A percentile compares a stretch with the other conserved stretches of the same genome.
Conservation (phyloP, 2,113 vertebrate species). For the Deroptyus accipitrinus region DNA sequence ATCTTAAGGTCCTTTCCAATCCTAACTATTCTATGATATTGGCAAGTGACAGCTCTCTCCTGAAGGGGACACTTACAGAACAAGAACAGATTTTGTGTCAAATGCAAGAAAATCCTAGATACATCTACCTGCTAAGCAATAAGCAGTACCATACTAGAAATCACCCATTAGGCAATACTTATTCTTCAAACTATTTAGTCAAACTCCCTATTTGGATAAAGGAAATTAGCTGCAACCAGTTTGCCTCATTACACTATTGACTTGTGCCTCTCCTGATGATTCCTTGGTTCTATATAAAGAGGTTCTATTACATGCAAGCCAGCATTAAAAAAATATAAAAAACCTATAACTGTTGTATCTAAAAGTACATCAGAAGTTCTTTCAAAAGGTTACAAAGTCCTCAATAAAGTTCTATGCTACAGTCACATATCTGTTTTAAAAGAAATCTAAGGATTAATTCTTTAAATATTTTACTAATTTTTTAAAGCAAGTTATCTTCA, state of each 20-base stretch:
- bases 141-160: not conserved
- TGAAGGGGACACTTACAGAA: not conserved
- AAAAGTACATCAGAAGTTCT: not conserved
- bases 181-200: not conserved
- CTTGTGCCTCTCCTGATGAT: not conserved
- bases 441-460: not conserved
- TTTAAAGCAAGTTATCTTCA: not conserved
- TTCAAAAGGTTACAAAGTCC: not conserved
- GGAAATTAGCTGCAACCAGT: not conserved
- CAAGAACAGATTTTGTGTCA: not conserved
- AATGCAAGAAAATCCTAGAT: not conserved
- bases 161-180: not conserved
- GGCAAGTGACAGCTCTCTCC: not conserved
- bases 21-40: not conserved
- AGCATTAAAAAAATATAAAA: not conserved
- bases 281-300: not conserved
- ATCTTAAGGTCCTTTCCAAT: not conserved
- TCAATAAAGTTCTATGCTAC: not conserved
- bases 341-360: constrained; percentile 5
- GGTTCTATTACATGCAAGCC: not conserved
- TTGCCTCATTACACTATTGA: not conserved
- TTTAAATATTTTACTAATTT: not conserved
- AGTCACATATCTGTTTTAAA: not conserved
- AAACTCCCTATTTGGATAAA: not conserved
- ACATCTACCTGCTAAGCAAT: not conserved